Conservation (phyloP, 1,140 invertebrate species). For the Apis laboriosa region DNA sequence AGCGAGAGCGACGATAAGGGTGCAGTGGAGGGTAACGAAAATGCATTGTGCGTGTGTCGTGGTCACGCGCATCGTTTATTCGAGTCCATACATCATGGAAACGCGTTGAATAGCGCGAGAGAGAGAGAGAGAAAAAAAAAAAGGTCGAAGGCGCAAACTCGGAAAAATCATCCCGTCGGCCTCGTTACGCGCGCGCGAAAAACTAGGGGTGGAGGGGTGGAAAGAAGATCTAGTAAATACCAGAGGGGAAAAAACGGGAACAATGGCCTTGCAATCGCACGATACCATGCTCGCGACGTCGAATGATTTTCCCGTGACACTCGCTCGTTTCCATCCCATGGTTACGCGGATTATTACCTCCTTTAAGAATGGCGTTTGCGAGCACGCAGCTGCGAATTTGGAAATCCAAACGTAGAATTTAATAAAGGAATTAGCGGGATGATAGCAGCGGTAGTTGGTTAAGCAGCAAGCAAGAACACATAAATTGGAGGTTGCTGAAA, state of each 20-base stretch:
- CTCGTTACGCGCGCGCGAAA: conserved; percentile 37
- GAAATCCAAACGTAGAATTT: conserved; percentile 40
- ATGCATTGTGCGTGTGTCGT: neutral
- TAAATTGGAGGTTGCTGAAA: conserved; percentile 24
- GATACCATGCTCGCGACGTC: conserved; percentile 10
- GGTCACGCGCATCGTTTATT: neutral
- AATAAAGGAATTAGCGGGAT: conserved; percentile 29
- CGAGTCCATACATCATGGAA: neutral
- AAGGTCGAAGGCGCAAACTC: neutral
- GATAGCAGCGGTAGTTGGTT: neutral
- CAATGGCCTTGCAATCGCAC: conserved; percentile 49
- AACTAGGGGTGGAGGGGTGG: neutral
- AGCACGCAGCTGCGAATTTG: conserved; percentile 18
- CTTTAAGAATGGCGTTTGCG: neutral
- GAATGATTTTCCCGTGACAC: conserved; percentile 23
- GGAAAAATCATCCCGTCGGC: conserved; percentile 40
- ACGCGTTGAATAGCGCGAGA: neutral
- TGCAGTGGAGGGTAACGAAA: neutral
- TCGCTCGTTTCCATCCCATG: neutral
- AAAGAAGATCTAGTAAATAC: conserved; percentile 42
- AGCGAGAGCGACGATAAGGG: too few species aligned
- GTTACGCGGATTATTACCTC: neutral
- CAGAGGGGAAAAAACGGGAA: conserved; percentile 35
- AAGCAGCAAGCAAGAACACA: neutral
- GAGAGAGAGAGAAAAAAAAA: too few species aligned